These are phyloP conservation scores for Littorina saxatilis DNA, from an alignment of 1,140 invertebrate species.

Conservation along the genomic window DNA sequence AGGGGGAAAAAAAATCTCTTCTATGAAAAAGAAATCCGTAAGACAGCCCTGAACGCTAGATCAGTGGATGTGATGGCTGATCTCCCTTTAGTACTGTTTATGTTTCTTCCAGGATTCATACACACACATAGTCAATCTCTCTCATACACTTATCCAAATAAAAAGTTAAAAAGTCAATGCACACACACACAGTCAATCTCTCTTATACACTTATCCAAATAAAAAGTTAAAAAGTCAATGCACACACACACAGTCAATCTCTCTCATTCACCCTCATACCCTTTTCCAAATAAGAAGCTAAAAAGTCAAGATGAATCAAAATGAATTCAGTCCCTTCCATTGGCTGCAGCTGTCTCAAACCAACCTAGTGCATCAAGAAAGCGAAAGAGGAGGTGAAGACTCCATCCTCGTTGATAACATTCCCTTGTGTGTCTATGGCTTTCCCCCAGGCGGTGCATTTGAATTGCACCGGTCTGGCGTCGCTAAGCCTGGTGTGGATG, in stretches of 20 bases:
- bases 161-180: not conserved
- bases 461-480: not conserved
- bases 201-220: not conserved
- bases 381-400: not conserved
- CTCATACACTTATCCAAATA: not conserved
- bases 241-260: not conserved
- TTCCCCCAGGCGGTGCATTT: not conserved
- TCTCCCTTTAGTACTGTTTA: too few species aligned
- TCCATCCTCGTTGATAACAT: not conserved
- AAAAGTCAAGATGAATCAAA: not conserved
- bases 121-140: not conserved
- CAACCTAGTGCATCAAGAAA: not conserved
- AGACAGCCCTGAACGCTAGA: too few species aligned
- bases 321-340: not conserved
- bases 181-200: not conserved
- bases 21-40: too few species aligned
- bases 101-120: too few species aligned
- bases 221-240: too few species aligned
- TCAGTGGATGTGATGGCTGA: too few species aligned
- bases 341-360: not conserved
- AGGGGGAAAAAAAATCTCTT: too few species aligned
- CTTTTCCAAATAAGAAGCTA: too few species aligned
- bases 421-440: not conserved
- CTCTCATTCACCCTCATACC: not conserved
- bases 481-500: not conserved